phyloP scores from a whole-genome alignment of 2,113 vertebrate species.

The Gymnorhina tibicen region DNA sequence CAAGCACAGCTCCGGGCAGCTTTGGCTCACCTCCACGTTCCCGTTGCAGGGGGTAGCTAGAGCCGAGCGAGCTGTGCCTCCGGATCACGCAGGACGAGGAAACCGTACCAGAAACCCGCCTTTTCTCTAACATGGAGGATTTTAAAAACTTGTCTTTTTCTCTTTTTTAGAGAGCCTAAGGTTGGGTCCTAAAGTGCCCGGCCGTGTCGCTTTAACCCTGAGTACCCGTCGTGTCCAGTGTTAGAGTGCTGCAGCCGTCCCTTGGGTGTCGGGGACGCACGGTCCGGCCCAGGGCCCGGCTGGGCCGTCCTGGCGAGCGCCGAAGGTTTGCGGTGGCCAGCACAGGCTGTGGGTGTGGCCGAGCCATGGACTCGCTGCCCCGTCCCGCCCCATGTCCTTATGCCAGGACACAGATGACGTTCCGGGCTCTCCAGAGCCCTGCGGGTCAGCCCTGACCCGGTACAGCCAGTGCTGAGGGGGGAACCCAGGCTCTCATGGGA shows the following conservation, averaged over 20 bases:
- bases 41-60: neutral
- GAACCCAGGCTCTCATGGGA: neutral
- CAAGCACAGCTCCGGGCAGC: neutral
- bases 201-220: constrained; percentile 33
- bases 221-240: constrained; percentile 18
- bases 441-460: neutral
- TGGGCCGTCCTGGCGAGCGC: neutral
- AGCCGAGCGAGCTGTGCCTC: neutral
- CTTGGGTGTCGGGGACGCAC: constrained; percentile 19
- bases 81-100: neutral
- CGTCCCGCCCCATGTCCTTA: neutral
- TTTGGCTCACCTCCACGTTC: neutral
- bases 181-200: constrained; percentile 48
- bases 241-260: constrained; percentile 38
- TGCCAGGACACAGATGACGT: neutral
- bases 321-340: constrained; percentile 38
- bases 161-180: constrained; percentile 71
- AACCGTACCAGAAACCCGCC: neutral
- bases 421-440: neutral
- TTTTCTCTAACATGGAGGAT: constrained; percentile 2
- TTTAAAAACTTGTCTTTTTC: constrained; percentile 67
- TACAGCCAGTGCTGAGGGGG: neutral
- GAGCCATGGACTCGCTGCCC: neutral
- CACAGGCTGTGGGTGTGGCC: neutral
- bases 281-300: constrained; percentile 37